A percentile compares a stretch with the other conserved stretches of the same genome.
These are phyloP conservation scores for Spheniscus humboldti DNA, from an alignment of 2,797 vertebrate genomes.

Conservation along the genomic window DNA sequence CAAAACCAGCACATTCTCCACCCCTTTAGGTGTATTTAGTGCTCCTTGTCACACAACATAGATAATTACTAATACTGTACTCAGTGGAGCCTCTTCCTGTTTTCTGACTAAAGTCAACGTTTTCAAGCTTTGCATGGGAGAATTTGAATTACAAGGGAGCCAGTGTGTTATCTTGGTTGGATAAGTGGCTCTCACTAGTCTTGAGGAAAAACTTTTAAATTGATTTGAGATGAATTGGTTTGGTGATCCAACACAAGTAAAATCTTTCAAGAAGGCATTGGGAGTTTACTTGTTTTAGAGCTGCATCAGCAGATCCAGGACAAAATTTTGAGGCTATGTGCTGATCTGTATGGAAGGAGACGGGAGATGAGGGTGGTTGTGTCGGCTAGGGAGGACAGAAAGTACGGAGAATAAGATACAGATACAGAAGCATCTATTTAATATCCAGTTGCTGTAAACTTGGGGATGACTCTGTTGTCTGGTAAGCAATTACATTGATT, in stretches of 20 bases:
- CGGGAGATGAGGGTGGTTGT: not conserved
- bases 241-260: not conserved
- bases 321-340: not conserved
- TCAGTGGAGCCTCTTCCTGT: not conserved
- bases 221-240: not conserved
- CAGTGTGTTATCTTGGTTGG: not conserved
- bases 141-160: not conserved
- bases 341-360: not conserved
- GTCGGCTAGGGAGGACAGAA: not conserved
- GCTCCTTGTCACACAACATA: not conserved
- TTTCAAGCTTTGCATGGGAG: constrained; percentile 19
- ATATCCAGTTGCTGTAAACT: not conserved
- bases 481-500: not conserved
- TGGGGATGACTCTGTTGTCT: not conserved
- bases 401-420: not conserved
- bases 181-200: not conserved
- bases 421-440: not conserved
- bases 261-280: not conserved
- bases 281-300: not conserved
- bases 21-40: not conserved
- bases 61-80: not conserved
- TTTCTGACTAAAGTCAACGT: not conserved
- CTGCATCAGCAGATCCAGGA: not conserved
- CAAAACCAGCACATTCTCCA: not conserved
- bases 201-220: not conserved